Conservation (phyloP, 2,888 invertebrate species). For the Exocentrus adspersus region DNA sequence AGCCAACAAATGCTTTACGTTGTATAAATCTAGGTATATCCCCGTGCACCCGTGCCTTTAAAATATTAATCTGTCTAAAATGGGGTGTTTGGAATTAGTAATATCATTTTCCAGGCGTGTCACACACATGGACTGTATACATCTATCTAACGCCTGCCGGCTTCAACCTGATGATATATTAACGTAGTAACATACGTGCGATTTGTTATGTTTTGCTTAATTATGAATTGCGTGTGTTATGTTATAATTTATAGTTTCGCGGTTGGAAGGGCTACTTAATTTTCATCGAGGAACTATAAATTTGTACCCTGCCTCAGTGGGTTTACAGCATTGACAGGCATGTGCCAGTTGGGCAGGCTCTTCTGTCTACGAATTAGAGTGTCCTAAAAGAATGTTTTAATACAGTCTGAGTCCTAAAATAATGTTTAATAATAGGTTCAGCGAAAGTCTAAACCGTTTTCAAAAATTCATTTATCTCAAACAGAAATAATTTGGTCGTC, state of each 20-base stretch:
- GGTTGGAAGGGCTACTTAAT: conserved; percentile 17
- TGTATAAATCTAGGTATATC: conserved; percentile 6
- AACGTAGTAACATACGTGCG: conserved; percentile 51
- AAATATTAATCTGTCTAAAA: conserved; percentile 30
- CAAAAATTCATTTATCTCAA: too few species aligned
- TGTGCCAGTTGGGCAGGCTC: background rate
- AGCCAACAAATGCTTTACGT: conserved; percentile 7
- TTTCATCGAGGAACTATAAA: conserved; percentile 21
- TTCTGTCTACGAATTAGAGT: too few species aligned
- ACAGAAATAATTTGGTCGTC: too few species aligned
- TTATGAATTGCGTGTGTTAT: conserved; percentile 39
- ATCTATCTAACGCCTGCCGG: conserved; percentile 38
- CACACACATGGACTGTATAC: conserved; percentile 38
- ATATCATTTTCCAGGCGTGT: conserved; percentile 37
- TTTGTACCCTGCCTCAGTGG: conserved; percentile 8
- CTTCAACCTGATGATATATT: conserved; percentile 47
- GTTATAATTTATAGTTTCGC: conserved; percentile 26
- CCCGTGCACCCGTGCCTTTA: conserved; percentile 8
- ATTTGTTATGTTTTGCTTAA: conserved; percentile 53
- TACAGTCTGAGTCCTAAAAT: too few species aligned
- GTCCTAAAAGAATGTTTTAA: too few species aligned
- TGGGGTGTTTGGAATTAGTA: conserved; percentile 41
- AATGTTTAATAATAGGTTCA: too few species aligned
- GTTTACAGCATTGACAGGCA: background rate
- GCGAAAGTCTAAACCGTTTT: too few species aligned